Percentiles rank a stretch among this genome's conserved stretches.
phyloP scores from a whole-genome alignment of 2,888 invertebrate genomes.

The Pristionchus maxplancki region DNA sequence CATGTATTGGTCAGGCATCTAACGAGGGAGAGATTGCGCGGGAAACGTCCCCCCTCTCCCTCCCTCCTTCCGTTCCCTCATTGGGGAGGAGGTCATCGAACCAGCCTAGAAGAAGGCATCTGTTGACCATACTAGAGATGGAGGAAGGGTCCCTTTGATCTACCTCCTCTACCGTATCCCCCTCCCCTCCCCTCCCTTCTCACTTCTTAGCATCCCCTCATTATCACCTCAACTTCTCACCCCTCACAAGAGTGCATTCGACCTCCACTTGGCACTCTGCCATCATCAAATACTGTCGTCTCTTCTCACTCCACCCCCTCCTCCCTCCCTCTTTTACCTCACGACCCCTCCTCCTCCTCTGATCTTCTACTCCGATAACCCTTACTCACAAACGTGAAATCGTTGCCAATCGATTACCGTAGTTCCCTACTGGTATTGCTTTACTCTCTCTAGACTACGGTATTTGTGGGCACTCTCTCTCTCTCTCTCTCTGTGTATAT shows the following conservation, averaged over 20 bases:
- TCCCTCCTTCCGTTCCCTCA: slow-evolving; percentile 12
- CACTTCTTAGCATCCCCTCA: background rate
- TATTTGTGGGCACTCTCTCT: background rate
- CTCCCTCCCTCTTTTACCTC: background rate
- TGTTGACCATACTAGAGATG: slow-evolving; percentile 12
- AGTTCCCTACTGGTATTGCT: background rate
- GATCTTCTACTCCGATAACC: background rate
- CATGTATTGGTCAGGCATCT: slow-evolving; percentile 16
- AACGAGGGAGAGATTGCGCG: slow-evolving; percentile 27
- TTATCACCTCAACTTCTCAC: background rate
- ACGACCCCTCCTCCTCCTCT: background rate
- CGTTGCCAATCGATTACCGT: background rate
- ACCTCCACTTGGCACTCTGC: slow-evolving; percentile 27
- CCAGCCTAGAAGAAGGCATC: background rate
- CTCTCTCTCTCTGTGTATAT: background rate
- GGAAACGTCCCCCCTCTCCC: background rate
- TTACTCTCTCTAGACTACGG: background rate
- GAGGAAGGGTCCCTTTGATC: slow-evolving; percentile 2
- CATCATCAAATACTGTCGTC: background rate
- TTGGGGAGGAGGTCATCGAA: slow-evolving; percentile 3
- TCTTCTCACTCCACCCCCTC: background rate
- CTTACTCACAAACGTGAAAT: background rate
- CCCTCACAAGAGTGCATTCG: background rate
- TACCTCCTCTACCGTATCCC: background rate
- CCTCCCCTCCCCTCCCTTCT: background rate